Base-by-base conservation (phyloP, 2,113 vertebrate genomes). In the Numida meleagris region DNA sequence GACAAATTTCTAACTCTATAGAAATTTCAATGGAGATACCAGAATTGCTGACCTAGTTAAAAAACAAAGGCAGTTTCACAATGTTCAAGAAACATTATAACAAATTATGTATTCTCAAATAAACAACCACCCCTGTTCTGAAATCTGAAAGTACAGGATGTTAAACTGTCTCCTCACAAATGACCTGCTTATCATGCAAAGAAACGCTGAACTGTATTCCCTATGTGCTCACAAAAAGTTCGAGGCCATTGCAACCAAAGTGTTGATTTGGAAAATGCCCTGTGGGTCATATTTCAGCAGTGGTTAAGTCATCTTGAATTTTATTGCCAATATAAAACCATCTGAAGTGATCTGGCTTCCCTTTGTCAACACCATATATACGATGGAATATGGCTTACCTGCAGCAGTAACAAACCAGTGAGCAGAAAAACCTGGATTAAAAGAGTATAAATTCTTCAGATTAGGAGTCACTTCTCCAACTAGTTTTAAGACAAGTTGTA, bases 51-150 rank as follows among this genome's bases (percentile, higher is more conserved):
- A 70, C 75, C 36, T 46, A 80, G 24, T 71, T 86, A 80, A 53
- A 27, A 77, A 80, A 88, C 31, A 58, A 85, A n/a, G 1, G 29
- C 46, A 80, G 14, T 67, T 92, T 57, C 53, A 73, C 65, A 82
- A 73, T 8, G 36, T 77, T 85, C 67, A 68, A 90, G 59, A 88
- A 88, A 90, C 33, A 77, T 74, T 89, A 90, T 59, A 95, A 82
- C 72, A 46, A 80, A 88, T 59, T 72, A 57, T 0, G 2, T 29
- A 70, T 38, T 89, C 57, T 83, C 55, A 83, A 23, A 4, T 36
- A 78, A 94, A 78, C 45, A 76, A 50, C 82, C 84, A 40, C 75
- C 58, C 31, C 58, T 40, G n/a, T 70, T 88, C 88, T 38, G 34
- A 50, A 62, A 71, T 43, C 21, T 43, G 65, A 78, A 83, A 1